Evolutionary conservation across 2,888 invertebrate species (phyloP).

Genomic region (Liodrosophila aerea): DNA sequence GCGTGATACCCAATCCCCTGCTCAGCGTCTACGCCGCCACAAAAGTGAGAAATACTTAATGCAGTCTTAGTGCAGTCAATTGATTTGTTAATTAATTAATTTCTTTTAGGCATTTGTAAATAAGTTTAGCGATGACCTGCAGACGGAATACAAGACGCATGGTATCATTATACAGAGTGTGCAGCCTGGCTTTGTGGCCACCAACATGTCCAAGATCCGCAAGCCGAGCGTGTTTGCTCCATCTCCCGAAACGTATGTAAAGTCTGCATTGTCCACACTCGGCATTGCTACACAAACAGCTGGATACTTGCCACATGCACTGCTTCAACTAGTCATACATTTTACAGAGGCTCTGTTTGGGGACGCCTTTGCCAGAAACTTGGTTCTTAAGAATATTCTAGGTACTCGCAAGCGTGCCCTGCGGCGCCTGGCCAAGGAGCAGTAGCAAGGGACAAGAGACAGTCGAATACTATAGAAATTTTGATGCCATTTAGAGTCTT

Average conservation of each 20-base stretch:
- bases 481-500: slow-evolving; percentile 3
- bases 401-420: slow-evolving; percentile 77
- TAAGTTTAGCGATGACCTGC: slow-evolving; percentile 90
- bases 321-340: slow-evolving; percentile 72
- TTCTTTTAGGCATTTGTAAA: slow-evolving; percentile 88
- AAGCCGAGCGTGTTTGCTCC: slow-evolving; percentile 89
- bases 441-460: no score
- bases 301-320: slow-evolving; percentile 86
- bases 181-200: slow-evolving; percentile 93
- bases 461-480: no score
- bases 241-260: slow-evolving; percentile 88
- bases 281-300: slow-evolving; percentile 88
- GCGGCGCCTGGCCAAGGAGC: slow-evolving; percentile 71
- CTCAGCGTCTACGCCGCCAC: slow-evolving; percentile 93
- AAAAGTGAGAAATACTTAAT: slow-evolving; percentile 85
- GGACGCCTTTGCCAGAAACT: slow-evolving; percentile 70
- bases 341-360: slow-evolving; percentile 66
- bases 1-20: slow-evolving; percentile 90
- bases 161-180: slow-evolving; percentile 92
- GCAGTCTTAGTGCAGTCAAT: no score
- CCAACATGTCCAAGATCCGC: slow-evolving; percentile 94
- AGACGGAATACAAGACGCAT: slow-evolving; percentile 88
- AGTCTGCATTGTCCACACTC: slow-evolving; percentile 87
- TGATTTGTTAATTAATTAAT: not conserved
- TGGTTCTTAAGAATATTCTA: slow-evolving; percentile 75